Conservation (phyloP, 1,140 invertebrate species). For the Pararge aegeria region DNA sequence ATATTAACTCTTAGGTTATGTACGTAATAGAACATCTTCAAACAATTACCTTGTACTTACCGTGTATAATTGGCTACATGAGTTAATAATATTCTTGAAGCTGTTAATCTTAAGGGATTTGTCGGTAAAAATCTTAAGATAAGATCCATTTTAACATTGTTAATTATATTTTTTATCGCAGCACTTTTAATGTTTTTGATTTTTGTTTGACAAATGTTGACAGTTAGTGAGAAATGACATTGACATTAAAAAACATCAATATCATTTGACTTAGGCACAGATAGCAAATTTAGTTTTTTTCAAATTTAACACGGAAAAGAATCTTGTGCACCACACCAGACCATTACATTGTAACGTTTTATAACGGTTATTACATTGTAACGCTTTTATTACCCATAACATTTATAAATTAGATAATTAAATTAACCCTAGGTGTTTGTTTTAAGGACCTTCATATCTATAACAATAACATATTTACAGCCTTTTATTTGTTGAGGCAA, state of each 20-base stretch:
- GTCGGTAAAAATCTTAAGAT: slow-evolving; percentile 66
- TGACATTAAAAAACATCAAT: background rate
- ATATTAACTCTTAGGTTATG: slow-evolving; percentile 51
- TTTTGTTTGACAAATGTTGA: slow-evolving; percentile 42
- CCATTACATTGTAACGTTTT: too few species aligned
- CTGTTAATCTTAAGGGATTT: slow-evolving; percentile 60
- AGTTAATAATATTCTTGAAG: slow-evolving; percentile 62
- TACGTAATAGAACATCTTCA: slow-evolving; percentile 38
- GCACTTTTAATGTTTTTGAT: slow-evolving; percentile 40
- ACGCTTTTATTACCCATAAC: too few species aligned
- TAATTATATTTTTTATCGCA: slow-evolving; percentile 58
- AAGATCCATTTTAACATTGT: slow-evolving; percentile 77
- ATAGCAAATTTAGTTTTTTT: too few species aligned
- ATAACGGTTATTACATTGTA: too few species aligned
- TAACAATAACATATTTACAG: too few species aligned
- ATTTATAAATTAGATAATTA: too few species aligned
- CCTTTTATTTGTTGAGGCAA: too few species aligned
- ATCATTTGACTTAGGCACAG: too few species aligned
- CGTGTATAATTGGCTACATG: slow-evolving; percentile 70
- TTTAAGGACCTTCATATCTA: too few species aligned
- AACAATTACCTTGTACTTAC: slow-evolving; percentile 29
- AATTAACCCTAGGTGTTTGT: too few species aligned
- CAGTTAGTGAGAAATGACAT: background rate
- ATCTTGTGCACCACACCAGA: too few species aligned
- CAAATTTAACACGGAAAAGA: too few species aligned